Base-by-base conservation (phyloP, 35 echinoderm and acorn worm genomes). In the Ophiothrix spiculata region DNA sequence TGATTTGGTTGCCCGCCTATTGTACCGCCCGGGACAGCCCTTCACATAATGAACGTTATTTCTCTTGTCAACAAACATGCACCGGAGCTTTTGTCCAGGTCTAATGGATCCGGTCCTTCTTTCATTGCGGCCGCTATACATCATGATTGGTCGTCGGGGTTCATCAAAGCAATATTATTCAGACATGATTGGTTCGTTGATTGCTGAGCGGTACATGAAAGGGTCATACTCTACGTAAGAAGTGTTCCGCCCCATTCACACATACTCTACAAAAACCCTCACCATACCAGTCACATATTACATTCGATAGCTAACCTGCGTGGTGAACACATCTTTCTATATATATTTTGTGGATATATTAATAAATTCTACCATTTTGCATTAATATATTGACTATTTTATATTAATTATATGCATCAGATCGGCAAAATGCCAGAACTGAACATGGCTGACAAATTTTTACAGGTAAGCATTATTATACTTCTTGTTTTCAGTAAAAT, bases 21-120 rank as follows among this genome's bases (percentile, higher is more conserved):
- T 90, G 88, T 90, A 82, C 88, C 88, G 88, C 88, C 88, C 75
- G 14, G 38, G 40, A 81, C 88, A 80, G 56, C 88, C 88, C 81
- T 81, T 42, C 88, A 84, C 78, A 90, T 90, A 90, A 90, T 90
- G 60, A 90, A 90, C 88, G 81, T 81, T 89, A 90, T 90, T 90
- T 90, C 84, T 83, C 88, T 40, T 84, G 81, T 90, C 88, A 90
- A 90, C 88, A 90, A 90, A 84, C 75, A 75, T 64, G 74, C 88
- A 49, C 80, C 88, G 81, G 88, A 81, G 75, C 81, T 83, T 83
- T 90, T 90, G 88, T 90, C 80, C 54, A 35, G 40, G 56, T 45
- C 88, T 90, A 90, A 90, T 90, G 88, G 88, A 83, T 83, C 64
- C 60, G 81, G 88, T 75, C 37, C 16, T 42, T 74, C 88, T 90